Percentiles rank a stretch among this genome's conserved stretches.
These are phyloP conservation scores for Semicossyphus pulcher DNA, from an alignment of 2,113 vertebrate genomes.

Conservation along the genomic window DNA sequence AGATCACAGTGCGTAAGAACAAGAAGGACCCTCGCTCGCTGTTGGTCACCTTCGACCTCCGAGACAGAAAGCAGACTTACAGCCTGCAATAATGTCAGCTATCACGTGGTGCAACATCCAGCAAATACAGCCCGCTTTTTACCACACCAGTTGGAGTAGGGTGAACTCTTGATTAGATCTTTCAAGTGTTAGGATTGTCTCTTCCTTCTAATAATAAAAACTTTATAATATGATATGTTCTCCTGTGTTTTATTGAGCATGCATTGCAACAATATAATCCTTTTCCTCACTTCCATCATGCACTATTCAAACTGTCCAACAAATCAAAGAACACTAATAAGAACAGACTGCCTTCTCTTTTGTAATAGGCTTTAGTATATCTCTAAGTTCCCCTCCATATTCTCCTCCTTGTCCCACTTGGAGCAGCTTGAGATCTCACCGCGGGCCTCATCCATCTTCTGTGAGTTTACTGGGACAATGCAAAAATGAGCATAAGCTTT, in stretches of 20 bases:
- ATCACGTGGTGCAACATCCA: neutral
- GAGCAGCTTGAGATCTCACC: constrained; percentile 14
- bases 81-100: constrained; percentile 83
- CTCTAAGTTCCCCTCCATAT: neutral
- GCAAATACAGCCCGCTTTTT: neutral
- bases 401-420: constrained; percentile 41
- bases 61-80: constrained; percentile 86
- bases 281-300: neutral
- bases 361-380: constrained; percentile 7
- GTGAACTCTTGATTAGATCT: no score
- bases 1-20: constrained; percentile 89
- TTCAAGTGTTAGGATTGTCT: constrained; percentile 16
- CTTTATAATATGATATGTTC: neutral
- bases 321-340: neutral
- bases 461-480: constrained; percentile 47
- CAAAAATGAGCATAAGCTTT: constrained; percentile 42
- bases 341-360: neutral
- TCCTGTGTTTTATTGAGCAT: neutral
- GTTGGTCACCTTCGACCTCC: constrained; percentile 85
- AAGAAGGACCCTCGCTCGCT: constrained; percentile 94
- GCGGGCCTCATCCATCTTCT: constrained; percentile 56
- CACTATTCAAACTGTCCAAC: neutral
- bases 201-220: constrained; percentile 44
- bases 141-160: no score
- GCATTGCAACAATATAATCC: no score